Evolutionary conservation across 2,113 vertebrate genomes (phyloP).

Genomic region (Amphilophus citrinellus): DNA sequence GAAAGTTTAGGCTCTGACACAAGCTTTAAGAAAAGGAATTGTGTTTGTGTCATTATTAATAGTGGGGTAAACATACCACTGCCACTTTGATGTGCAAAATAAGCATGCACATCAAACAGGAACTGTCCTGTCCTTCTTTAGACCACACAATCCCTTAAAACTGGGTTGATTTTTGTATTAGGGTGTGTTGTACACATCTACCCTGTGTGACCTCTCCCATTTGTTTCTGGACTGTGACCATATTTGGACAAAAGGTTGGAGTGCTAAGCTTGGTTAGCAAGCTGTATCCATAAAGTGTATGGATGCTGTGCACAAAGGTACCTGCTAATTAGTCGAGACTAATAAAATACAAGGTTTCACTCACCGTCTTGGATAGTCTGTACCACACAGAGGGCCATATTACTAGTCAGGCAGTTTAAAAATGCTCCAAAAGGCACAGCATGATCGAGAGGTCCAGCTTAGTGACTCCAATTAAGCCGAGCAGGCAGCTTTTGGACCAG

Average conservation of each 20-base stretch:
- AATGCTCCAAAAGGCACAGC: background rate
- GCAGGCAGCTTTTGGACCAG: background rate
- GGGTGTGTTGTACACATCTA: background rate
- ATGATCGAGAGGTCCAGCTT: background rate
- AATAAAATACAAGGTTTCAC: background rate
- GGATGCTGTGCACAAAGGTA: background rate
- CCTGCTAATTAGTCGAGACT: background rate
- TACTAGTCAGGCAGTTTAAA: background rate
- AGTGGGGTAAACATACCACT: background rate
- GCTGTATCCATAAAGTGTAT: background rate
- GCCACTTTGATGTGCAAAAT: constrained; percentile 9
- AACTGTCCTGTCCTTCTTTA: background rate
- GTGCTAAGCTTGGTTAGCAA: background rate
- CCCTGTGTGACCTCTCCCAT: background rate
- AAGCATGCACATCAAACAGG: background rate
- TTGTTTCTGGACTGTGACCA: background rate
- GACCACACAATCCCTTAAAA: background rate
- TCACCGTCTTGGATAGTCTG: background rate
- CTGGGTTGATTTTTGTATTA: background rate
- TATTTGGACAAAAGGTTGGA: background rate
- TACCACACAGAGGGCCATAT: background rate
- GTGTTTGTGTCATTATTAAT: constrained; percentile 12
- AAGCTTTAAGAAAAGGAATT: background rate
- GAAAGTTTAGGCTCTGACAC: constrained; percentile 29
- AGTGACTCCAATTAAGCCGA: background rate